These are phyloP conservation scores for Acrocyrtus sp. DNA, from an alignment of 2,888 invertebrate genomes.

Conservation along the genomic window DNA sequence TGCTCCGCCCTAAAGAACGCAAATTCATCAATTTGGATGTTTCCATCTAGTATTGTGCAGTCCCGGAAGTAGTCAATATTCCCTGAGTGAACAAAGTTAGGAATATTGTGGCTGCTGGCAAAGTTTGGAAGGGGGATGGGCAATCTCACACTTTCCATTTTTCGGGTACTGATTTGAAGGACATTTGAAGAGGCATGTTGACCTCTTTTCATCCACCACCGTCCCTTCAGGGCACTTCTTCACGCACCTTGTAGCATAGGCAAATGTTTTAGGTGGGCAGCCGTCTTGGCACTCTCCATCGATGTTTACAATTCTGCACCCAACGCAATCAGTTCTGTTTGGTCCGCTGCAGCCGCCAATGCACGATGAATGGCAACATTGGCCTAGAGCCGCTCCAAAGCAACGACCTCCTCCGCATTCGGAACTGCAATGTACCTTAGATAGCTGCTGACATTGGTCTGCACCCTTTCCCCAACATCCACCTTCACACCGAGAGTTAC, in stretches of 20 bases:
- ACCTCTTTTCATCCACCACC: constrained; percentile 83
- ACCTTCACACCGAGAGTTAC: constrained; percentile 74
- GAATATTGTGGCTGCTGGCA: constrained; percentile 77
- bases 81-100: constrained; percentile 79
- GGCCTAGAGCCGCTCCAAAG: constrained; percentile 89
- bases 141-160: background rate
- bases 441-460: constrained; percentile 93
- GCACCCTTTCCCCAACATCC: constrained; percentile 98
- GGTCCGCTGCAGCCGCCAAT: constrained; percentile 97
- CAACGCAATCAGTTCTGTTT: constrained; percentile 93
- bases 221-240: constrained; percentile 94
- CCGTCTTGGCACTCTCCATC: constrained; percentile 96
- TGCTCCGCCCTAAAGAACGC: constrained; percentile 88
- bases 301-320: constrained; percentile 95
- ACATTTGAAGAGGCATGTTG: too few species aligned
- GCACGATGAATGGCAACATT: constrained; percentile 97
- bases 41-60: constrained; percentile 95
- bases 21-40: constrained; percentile 87
- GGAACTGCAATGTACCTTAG: constrained; percentile 91
- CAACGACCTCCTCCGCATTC: constrained; percentile 93
- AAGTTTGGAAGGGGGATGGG: too few species aligned
- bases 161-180: too few species aligned
- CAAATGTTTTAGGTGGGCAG: constrained; percentile 95
- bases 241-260: constrained; percentile 97
- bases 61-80: constrained; percentile 90